These are phyloP conservation scores for Synergus laeviventris DNA, from an alignment of 2,888 invertebrate species.

Conservation along the genomic window DNA sequence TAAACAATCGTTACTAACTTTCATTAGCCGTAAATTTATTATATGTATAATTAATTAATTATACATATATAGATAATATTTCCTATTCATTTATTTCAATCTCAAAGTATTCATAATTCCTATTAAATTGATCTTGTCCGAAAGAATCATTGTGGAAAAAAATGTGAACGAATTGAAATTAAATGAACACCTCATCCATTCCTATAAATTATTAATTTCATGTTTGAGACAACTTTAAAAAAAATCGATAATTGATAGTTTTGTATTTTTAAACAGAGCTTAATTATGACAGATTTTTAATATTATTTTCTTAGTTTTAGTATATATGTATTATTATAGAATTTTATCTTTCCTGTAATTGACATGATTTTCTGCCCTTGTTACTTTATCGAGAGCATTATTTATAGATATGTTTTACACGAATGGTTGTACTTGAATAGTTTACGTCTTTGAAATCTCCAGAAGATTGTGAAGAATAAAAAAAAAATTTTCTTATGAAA, in stretches of 20 bases:
- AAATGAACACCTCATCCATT: not conserved
- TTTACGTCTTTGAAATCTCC: slow-evolving; percentile 26
- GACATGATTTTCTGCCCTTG: slow-evolving; percentile 7
- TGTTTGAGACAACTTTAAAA: not conserved
- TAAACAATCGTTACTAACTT: slow-evolving; percentile 4
- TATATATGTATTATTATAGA: no score
- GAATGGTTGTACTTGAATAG: slow-evolving; percentile 32
- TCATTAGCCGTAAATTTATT: slow-evolving; percentile 25
- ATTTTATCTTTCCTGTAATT: not conserved
- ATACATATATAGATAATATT: not conserved
- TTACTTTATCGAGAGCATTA: slow-evolving; percentile 12
- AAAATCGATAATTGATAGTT: no score
- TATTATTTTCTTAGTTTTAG: slow-evolving; percentile 1
- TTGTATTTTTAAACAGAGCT: not conserved
- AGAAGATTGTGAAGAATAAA: slow-evolving; percentile 22
- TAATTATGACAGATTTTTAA: not conserved
- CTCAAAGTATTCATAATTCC: not conserved
- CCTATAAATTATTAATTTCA: not conserved
- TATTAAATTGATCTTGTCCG: not conserved
- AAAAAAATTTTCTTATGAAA: slow-evolving; percentile 17
- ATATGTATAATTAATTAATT: no score
- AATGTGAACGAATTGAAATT: not conserved
- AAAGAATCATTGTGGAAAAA: not conserved
- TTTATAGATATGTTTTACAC: slow-evolving; percentile 18
- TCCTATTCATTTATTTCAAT: not conserved